Evolutionary conservation across 2,113 vertebrate species (phyloP), one percentile per base, ranked within the genome.

Genomic region (Trichomycterus rosablanca): DNA sequence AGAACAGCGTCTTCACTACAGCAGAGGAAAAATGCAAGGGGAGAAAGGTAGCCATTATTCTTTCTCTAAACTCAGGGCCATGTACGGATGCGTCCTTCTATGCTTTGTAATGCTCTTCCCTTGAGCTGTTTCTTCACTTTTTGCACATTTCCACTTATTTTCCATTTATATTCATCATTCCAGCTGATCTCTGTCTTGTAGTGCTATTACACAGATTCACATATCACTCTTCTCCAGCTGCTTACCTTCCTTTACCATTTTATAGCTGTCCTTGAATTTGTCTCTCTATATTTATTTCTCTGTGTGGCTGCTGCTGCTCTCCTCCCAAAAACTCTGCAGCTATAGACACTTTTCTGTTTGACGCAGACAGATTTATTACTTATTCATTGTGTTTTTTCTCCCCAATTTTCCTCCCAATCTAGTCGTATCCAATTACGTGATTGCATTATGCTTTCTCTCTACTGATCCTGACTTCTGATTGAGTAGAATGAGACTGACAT

Each of bases 251-350:
- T 67, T 72, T 68, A 48, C 59, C 39, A 2, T 37, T 65, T 73
- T 63, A 62, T n/a, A 50, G 60, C 61, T 64, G 74, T 74, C 75
- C 80, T 78, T 75, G 72, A 40, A n/a, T n/a, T 26, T 56, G 11
- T 42, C 8, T 46, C 55, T 39, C 32, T 48, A 10, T 22, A 14
- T 43, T 52, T n/a, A 20, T 26, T 55, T 24, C 23, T 18, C 22
- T 14, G 3, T n/a, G 12, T 37, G 9, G 50, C 40, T 19, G 40
- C n/a, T 64, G 26, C 5, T 23, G 30, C 24, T 45, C 40, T 7
- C 16, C 22, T 64, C 16, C 24, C 42, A 37, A 23, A 40, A 16
- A 3, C 53, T 43, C 7, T n/a, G 40, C 18, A 12, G 39, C 18
- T 50, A 6, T 28, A 30, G 50, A 14, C 50, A 35, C 7, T 11